A percentile compares a stretch with the other conserved stretches of the same genome.
Conservation (phyloP, 2,113 vertebrate genomes). For the Chiloscyllium plagiosum region DNA sequence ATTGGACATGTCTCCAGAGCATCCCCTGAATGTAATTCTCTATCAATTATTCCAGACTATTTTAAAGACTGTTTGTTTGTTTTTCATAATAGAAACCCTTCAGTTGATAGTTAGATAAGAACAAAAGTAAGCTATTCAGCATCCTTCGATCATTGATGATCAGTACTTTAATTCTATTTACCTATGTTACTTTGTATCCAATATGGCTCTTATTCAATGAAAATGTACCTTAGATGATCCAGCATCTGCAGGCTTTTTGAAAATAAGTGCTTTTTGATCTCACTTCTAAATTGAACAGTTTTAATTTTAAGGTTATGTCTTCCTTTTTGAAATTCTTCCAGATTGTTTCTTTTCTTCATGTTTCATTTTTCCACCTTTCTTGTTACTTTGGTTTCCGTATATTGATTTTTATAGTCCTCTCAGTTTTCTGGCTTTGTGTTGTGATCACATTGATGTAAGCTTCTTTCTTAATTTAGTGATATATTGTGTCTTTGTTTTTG, state of each 20-base stretch:
- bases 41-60: not conserved
- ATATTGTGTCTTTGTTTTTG: not conserved
- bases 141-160: not conserved
- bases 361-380: not conserved
- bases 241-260: not conserved
- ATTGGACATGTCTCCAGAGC: not conserved
- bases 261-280: not conserved
- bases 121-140: not conserved
- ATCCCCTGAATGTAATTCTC: not conserved
- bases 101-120: not conserved
- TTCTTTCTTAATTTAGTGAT: not conserved
- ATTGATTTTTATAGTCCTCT: not conserved
- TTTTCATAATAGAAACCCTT: not conserved
- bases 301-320: not conserved
- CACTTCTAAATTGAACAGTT: not conserved
- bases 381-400: not conserved
- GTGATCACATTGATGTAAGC: not conserved
- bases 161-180: not conserved
- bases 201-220: not conserved
- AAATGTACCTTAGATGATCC: not conserved
- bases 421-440: not conserved
- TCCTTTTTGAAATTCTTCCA: not conserved
- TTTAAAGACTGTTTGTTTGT: not conserved
- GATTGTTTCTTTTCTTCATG: not conserved
- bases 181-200: not conserved